Percentiles rank a stretch among this genome's conserved stretches.
Evolutionary conservation across 23 tunicate genomes (phyloP).

Genomic region (Trididemnum miniatum): DNA sequence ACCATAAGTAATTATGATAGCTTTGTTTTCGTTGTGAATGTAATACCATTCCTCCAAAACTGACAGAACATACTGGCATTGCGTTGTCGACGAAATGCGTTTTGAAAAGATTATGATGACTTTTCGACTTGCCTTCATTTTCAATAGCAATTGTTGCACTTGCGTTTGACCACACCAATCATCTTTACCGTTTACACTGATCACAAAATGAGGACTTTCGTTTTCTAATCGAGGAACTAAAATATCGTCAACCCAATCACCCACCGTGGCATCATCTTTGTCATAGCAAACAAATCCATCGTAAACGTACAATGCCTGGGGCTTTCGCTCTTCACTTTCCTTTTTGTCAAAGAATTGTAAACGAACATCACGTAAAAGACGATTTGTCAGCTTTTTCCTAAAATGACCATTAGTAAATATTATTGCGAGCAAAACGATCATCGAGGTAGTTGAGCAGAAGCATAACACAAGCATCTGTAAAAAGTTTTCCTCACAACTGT

Average conservation of each 20-base stretch:
- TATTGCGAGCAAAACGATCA: neutral
- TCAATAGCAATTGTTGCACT: conserved; percentile 21
- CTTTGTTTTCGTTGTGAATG: neutral
- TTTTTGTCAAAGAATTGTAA: neutral
- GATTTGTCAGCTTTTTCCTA: neutral
- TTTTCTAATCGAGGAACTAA: conserved; percentile 12
- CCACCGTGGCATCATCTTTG: neutral
- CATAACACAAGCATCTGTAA: neutral
- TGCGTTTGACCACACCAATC: conserved; percentile 15
- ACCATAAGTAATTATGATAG: neutral
- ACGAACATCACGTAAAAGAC: neutral
- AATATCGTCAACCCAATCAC: conserved; percentile 18
- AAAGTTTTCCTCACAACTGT: conserved; percentile 1
- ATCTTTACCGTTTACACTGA: conserved; percentile 11
- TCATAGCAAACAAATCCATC: conserved; percentile 30
- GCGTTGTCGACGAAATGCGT: neutral
- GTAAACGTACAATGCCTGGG: neutral
- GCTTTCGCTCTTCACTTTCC: neutral
- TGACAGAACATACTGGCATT: conserved; percentile 30
- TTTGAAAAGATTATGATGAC: neutral
- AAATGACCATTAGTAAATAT: neutral
- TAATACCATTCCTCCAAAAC: conserved; percentile 28
- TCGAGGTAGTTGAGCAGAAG: neutral
- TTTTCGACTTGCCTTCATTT: neutral
- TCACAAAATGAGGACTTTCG: neutral